A percentile compares a stretch with the other conserved stretches of the same genome.
These are phyloP conservation scores for Dolichallabes microphthalmus DNA, from an alignment of 2,113 vertebrate species.

Conservation along the genomic window DNA sequence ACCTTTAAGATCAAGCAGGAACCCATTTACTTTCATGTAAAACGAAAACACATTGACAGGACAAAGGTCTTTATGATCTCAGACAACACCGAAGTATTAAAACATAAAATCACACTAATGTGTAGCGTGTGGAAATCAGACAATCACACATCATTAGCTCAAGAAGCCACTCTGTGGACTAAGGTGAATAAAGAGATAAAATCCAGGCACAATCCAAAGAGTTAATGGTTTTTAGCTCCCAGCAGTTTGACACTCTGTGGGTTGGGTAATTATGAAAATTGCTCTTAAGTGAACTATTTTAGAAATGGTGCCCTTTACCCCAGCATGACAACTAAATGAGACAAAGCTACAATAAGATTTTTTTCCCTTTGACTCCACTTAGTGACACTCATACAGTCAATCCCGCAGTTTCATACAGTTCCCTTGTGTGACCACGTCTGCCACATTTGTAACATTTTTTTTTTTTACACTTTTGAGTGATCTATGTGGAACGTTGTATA, in stretches of 20 bases:
- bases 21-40: no score
- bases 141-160: neutral
- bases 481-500: conserved; percentile 79
- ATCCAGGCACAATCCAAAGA: conserved; percentile 67
- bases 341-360: neutral
- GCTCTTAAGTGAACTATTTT: conserved; percentile 78
- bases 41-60: no score
- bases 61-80: no score
- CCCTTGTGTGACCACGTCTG: conserved; percentile 25
- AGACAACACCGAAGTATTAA: neutral
- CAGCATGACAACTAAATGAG: conserved; percentile 52
- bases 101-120: no score
- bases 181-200: conserved; percentile 55
- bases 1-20: no score
- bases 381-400: neutral
- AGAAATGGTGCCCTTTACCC: conserved; percentile 78
- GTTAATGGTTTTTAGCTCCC: conserved; percentile 71
- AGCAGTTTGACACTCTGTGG: conserved; percentile 74
- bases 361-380: neutral
- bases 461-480: conserved; percentile 66
- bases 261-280: conserved; percentile 89
- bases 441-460: conserved; percentile 72
- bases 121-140: no score
- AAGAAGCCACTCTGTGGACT: conserved; percentile 14
- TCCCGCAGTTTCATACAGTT: no score